Evolutionary conservation across 2,888 invertebrate genomes (phyloP).

Genomic region (Micoletzkya japonica): DNA sequence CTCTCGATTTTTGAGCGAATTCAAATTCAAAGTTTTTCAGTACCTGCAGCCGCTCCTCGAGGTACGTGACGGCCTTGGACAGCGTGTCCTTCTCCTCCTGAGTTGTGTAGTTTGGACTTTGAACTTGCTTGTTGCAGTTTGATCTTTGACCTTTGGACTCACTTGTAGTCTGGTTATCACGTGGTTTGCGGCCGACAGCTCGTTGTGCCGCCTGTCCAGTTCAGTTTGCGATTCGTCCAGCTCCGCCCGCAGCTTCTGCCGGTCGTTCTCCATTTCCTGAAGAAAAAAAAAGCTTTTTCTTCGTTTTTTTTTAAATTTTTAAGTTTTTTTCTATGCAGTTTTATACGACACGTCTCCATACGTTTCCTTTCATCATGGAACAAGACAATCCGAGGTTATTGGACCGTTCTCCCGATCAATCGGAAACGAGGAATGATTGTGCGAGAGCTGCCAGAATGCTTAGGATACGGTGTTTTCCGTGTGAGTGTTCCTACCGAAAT

Average conservation of each 20-base stretch:
- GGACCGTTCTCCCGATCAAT: no score
- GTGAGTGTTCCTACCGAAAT: no score
- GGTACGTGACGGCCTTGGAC: slow-evolving; percentile 50
- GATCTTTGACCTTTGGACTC: neutral
- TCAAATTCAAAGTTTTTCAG: neutral
- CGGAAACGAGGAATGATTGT: no score
- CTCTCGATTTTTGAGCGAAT: neutral
- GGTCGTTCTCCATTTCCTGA: slow-evolving; percentile 11
- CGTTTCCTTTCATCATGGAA: no score
- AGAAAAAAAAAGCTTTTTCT: no score
- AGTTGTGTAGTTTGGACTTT: neutral
- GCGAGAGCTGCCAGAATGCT: no score
- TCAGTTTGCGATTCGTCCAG: slow-evolving; percentile 31
- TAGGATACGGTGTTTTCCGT: no score
- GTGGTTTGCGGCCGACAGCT: slow-evolving; percentile 43
- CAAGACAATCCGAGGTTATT: no score
- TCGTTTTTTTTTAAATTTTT: no score
- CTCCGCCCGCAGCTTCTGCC: neutral
- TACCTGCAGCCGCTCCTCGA: slow-evolving; percentile 54
- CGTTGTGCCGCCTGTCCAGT: slow-evolving; percentile 49
- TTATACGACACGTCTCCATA: no score
- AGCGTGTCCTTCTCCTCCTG: slow-evolving; percentile 46
- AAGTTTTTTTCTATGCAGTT: no score
- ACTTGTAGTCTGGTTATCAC: slow-evolving; percentile 48
- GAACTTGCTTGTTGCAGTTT: neutral